Base-by-base conservation (phyloP, 2,797 vertebrate species). In the Epinephelus malabaricus region DNA sequence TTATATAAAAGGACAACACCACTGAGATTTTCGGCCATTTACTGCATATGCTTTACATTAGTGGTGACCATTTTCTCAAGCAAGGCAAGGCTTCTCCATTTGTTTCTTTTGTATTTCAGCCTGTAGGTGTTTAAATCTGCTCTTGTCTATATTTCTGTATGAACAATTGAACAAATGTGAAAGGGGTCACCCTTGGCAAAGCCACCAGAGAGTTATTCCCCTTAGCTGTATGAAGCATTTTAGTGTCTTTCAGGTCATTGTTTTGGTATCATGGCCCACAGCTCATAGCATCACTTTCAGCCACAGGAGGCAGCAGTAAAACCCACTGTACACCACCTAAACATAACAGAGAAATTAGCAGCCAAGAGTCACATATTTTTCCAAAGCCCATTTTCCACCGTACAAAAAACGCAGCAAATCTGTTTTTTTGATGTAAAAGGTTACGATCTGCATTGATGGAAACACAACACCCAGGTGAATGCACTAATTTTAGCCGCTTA, bases 11-110 rank as follows among this genome's bases (percentile, higher is more conserved):
- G 59, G 64, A 82, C 70, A 15, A 54, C 47, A 55, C 45, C 68
- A 74, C 77, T 66, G 74, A 72, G 51, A 8, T 62, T 58, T 66
- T 50, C 3, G 38, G 18, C 50, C 51, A 43, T 56, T 55, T 19
- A 51, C 72, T 30, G 69, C 43, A 7, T 10, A 12, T 55, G 6
- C 34, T 76, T 65, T 2, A 34, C 15, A 78, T 68, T 23, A 78
- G 19, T 60, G 70, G 76, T 73, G 60, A 80, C n/a, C 76, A 47
- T 27, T 23, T 55, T 64, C 76, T n/a, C 43, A 67, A 71, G 25
- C 14, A 25, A 7, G 7, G 34, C 34, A 34, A 34, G 34, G 34
- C 7, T 34, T 34, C 8, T 34, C 53, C 30, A 23, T 9, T 30
- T 30, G 6, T 30, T 46, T 7, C 27, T 7, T 13, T 34, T 45